Evolutionary conservation across 2,888 invertebrate genomes (phyloP).

Genomic region (Nasonovia ribisnigri): DNA sequence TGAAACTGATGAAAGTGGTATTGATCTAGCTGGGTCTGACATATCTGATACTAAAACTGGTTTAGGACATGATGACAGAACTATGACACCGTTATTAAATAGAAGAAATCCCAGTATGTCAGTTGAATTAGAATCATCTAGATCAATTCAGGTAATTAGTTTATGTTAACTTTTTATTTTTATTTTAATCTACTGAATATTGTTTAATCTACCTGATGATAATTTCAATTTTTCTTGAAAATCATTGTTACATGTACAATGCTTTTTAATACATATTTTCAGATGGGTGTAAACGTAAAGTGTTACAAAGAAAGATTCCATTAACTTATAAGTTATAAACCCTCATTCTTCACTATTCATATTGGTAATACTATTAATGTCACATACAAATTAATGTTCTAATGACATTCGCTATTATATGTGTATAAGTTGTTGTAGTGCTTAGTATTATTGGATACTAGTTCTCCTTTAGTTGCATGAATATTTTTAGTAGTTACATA

Average conservation of each 20-base stretch:
- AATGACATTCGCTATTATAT: conserved; percentile 25
- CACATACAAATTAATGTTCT: conserved; percentile 13
- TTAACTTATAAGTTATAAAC: conserved; percentile 47
- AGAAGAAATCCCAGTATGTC: conserved; percentile 61
- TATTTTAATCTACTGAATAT: background rate
- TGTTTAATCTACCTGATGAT: background rate
- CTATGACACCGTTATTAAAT: conserved; percentile 64
- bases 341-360: conserved; percentile 57
- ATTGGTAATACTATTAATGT: conserved; percentile 54
- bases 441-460: conserved; percentile 31
- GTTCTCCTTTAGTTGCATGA: conserved; percentile 33
- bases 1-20: conserved; percentile 67
- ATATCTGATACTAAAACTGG: conserved; percentile 66
- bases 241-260: conserved; percentile 14
- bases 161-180: background rate
- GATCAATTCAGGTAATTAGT: conserved; percentile 68
- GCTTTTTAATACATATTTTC: conserved; percentile 53
- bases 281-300: conserved; percentile 62
- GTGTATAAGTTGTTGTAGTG: background rate
- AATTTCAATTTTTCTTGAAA: background rate
- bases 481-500: conserved; percentile 4
- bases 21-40: conserved; percentile 67
- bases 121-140: conserved; percentile 66
- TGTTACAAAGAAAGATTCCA: conserved; percentile 64
- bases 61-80: conserved; percentile 64